A percentile compares a stretch with the other conserved stretches of the same genome.
phyloP scores from a whole-genome alignment of 2,113 vertebrate species.

The Macaca nemestrina region DNA sequence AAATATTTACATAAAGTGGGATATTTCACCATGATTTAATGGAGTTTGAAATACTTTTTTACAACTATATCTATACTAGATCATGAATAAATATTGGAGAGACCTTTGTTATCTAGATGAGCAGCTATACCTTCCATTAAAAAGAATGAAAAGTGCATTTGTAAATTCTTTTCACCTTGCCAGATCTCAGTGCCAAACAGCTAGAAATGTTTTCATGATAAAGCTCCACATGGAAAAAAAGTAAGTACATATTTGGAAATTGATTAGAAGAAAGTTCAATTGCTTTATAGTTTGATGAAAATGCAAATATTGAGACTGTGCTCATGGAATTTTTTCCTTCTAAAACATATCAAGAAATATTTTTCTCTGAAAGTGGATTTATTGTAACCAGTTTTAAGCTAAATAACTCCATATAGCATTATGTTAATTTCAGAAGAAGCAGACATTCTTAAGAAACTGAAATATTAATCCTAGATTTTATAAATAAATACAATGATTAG shows the following conservation, averaged over 20 bases:
- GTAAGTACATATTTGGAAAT: not conserved
- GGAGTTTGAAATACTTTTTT: not conserved
- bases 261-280: not conserved
- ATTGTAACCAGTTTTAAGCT: not conserved
- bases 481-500: not conserved
- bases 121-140: not conserved
- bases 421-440: not conserved
- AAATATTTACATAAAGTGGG: not conserved
- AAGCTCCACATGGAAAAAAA: not conserved
- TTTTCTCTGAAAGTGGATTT: not conserved
- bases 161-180: not conserved
- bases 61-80: not conserved
- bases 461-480: not conserved
- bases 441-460: not conserved
- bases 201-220: not conserved
- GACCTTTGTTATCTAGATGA: not conserved
- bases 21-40: not conserved
- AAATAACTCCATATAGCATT: not conserved
- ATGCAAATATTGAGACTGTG: not conserved
- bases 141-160: not conserved
- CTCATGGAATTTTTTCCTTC: not conserved
- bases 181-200: not conserved
- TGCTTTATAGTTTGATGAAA: conserved; percentile 11
- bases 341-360: not conserved
- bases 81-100: not conserved